Evolutionary conservation across 2,113 vertebrate genomes (phyloP).

Genomic region (Phalacrocorax carbo): DNA sequence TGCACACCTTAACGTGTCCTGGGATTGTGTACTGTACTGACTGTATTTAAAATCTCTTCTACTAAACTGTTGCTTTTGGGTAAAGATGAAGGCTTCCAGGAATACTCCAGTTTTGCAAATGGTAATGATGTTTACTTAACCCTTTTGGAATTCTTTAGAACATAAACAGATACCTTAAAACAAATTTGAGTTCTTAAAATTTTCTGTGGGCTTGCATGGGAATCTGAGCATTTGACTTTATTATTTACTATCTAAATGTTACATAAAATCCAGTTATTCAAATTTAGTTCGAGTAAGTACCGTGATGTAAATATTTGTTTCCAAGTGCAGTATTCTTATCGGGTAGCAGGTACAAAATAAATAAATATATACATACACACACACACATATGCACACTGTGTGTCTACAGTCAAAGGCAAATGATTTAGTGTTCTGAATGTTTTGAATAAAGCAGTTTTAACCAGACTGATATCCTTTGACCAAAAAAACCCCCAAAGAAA

Average conservation of each 20-base stretch:
- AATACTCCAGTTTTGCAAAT: not conserved
- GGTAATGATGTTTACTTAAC: not conserved
- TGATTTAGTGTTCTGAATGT: not conserved
- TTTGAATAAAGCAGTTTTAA: not conserved
- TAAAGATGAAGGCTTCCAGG: not conserved
- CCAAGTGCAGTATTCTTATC: not conserved
- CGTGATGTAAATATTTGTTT: not conserved
- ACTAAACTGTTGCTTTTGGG: not conserved
- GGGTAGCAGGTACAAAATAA: not conserved
- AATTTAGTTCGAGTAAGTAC: not conserved
- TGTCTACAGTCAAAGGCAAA: not conserved
- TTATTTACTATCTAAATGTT: not conserved
- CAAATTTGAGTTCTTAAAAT: not conserved
- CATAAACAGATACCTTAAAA: not conserved
- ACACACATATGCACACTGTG: fast-evolving
- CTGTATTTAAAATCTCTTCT: not conserved
- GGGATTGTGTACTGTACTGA: not conserved
- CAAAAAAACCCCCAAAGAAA: not conserved
- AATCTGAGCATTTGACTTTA: not conserved
- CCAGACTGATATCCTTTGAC: not conserved
- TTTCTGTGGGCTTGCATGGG: not conserved
- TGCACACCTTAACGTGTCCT: not conserved
- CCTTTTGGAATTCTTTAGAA: not conserved
- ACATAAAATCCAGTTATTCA: not conserved
- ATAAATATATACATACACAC: not conserved